Percentiles rank a stretch among this genome's conserved stretches.
These are phyloP conservation scores for Xylota segnis DNA, from an alignment of 2,888 invertebrate genomes.

Conservation along the genomic window DNA sequence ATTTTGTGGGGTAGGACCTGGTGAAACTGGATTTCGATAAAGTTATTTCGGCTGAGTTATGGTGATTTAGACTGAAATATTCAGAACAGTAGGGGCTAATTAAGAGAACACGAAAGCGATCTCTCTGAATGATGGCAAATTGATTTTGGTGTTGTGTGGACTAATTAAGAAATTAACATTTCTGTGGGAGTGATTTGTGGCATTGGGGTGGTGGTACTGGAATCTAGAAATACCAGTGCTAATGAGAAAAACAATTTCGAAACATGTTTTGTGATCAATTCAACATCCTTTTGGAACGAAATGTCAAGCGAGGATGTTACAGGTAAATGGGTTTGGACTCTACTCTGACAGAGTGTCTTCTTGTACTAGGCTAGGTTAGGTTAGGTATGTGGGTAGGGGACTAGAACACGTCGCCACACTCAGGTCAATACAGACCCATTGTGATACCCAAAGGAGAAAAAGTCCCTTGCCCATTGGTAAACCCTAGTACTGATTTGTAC, in stretches of 20 bases:
- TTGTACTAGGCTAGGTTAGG: too few species aligned
- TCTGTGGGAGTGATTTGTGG: constrained; percentile 35
- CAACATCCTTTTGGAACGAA: too few species aligned
- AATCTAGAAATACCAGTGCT: neutral
- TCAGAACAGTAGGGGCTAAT: constrained; percentile 31
- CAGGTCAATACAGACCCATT: too few species aligned
- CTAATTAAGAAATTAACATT: constrained; percentile 39
- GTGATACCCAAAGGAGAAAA: too few species aligned
- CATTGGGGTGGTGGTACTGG: neutral
- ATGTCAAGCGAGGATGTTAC: too few species aligned
- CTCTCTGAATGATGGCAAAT: constrained; percentile 5
- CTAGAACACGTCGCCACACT: too few species aligned
- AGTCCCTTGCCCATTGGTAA: too few species aligned
- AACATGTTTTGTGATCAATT: too few species aligned
- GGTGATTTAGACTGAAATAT: constrained; percentile 41
- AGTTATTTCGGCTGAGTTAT: constrained; percentile 63
- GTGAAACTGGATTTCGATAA: constrained; percentile 54
- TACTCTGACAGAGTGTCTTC: too few species aligned
- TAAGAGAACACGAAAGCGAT: constrained; percentile 6
- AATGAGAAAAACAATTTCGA: neutral
- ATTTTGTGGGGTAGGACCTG: constrained; percentile 7
- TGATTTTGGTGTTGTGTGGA: constrained; percentile 1
- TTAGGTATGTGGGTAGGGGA: too few species aligned
- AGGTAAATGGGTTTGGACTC: too few species aligned
- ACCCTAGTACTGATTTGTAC: too few species aligned